Percentiles rank a stretch among this genome's conserved stretches.
phyloP scores from a whole-genome alignment of 2,888 invertebrate species.

The Lymantria dispar region DNA sequence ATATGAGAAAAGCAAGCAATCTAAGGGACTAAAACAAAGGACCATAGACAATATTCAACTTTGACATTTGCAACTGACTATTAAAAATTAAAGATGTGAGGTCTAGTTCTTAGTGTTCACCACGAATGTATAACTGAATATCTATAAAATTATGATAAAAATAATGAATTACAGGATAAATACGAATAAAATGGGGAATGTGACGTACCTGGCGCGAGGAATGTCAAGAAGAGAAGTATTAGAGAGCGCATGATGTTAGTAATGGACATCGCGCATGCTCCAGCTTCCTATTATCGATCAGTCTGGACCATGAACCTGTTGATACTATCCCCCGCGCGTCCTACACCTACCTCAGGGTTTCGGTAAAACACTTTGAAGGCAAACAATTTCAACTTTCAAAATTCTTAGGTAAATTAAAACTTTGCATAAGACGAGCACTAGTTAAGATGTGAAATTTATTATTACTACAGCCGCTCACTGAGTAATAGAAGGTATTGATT shows the following conservation, averaged over 20 bases:
- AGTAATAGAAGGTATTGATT: too few species aligned
- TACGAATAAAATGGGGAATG: conserved; percentile 25
- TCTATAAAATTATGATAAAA: conserved; percentile 5
- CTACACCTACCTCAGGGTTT: conserved; percentile 35
- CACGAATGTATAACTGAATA: conserved; percentile 11
- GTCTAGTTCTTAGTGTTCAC: conserved; percentile 9
- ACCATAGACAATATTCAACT: conserved; percentile 39
- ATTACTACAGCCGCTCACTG: too few species aligned
- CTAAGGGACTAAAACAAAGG: conserved; percentile 22
- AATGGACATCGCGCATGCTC: conserved; percentile 64
- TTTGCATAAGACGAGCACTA: conserved; percentile 28
- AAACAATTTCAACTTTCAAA: conserved; percentile 75
- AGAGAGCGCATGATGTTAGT: conserved; percentile 68
- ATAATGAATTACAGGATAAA: conserved; percentile 1
- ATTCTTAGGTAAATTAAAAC: conserved; percentile 72
- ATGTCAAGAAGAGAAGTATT: conserved; percentile 63
- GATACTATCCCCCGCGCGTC: conserved; percentile 49
- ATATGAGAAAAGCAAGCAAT: too few species aligned
- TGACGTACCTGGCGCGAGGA: conserved; percentile 68
- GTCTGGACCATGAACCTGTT: conserved; percentile 68
- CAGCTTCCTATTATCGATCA: conserved; percentile 73
- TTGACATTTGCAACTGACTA: conserved; percentile 33
- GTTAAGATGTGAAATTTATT: not conserved
- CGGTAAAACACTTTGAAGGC: conserved; percentile 68
- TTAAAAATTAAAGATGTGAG: not conserved